Evolutionary conservation across 2,797 vertebrate genomes (phyloP).

Genomic region (Pipistrellus kuhlii): DNA sequence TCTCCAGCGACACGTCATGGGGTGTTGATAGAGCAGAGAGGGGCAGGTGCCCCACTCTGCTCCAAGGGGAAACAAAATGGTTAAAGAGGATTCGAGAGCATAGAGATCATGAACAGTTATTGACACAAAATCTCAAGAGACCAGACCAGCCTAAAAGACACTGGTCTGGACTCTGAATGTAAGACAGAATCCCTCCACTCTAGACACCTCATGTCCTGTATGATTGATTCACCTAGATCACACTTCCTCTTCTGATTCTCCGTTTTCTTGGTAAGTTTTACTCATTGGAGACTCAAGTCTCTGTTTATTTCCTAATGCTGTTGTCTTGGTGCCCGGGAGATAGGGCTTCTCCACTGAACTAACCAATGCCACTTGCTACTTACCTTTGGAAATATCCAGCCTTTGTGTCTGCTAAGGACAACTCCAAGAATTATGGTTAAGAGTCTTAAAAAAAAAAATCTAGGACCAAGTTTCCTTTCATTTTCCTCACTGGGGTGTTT

Average conservation of each 20-base stretch:
- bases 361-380: constrained; percentile 65
- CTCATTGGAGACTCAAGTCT: background rate
- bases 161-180: background rate
- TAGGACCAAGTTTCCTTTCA: background rate
- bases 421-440: constrained; percentile 31
- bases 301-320: background rate
- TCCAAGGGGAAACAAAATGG: constrained; percentile 49
- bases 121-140: background rate
- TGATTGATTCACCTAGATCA: background rate
- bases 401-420: background rate
- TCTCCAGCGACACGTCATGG: constrained; percentile 91
- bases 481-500: background rate
- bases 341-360: constrained; percentile 29
- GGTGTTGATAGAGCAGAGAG: background rate
- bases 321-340: background rate
- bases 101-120: background rate
- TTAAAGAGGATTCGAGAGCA: constrained; percentile 43
- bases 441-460: background rate
- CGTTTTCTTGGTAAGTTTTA: constrained; percentile 33
- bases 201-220: background rate
- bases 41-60: constrained; percentile 27
- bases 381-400: constrained; percentile 76
- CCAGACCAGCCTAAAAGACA: background rate
- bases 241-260: background rate
- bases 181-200: background rate